Percentiles rank a stretch among this genome's conserved stretches.
Conservation (phyloP, 2,888 invertebrate genomes). For the Yponomeuta cagnagella region DNA sequence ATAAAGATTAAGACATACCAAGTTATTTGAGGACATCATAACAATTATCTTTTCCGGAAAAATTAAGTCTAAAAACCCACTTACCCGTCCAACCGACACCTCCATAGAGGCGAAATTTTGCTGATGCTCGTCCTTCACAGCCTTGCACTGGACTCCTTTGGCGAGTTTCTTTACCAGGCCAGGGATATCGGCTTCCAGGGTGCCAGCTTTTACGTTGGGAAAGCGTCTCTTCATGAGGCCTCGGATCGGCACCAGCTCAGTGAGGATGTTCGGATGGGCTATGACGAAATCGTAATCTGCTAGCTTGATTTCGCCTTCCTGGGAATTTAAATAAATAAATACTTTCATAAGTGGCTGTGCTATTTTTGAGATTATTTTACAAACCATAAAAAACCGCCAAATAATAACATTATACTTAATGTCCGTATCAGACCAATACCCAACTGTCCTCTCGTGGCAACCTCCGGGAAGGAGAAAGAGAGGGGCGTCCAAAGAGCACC, state of each 20-base stretch:
- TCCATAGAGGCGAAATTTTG: conserved; percentile 82
- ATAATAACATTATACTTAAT: too few relatives aligned
- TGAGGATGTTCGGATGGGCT: conserved; percentile 86
- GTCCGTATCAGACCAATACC: too few relatives aligned
- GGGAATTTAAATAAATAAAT: conserved; percentile 19
- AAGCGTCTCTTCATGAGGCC: conserved; percentile 87
- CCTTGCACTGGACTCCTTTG: conserved; percentile 82
- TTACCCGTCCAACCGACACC: conserved; percentile 82
- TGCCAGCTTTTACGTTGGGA: conserved; percentile 80
- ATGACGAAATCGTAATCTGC: conserved; percentile 84
- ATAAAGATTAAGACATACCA: too few relatives aligned
- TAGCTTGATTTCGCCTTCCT: conserved; percentile 80
- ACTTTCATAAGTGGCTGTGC: neutral
- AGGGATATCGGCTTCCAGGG: conserved; percentile 79
- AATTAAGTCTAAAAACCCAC: conserved; percentile 20
- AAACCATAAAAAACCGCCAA: too few relatives aligned
- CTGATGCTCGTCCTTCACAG: conserved; percentile 80
- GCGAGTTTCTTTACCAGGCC: conserved; percentile 79
- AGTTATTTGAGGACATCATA: too few relatives aligned
- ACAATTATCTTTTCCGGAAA: too few relatives aligned
- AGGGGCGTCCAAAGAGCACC: too few relatives aligned
- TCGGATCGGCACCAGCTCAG: conserved; percentile 83
- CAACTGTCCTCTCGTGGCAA: too few relatives aligned
- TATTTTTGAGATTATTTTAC: too few relatives aligned
- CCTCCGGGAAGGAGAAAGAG: too few relatives aligned